A percentile compares a stretch with the other conserved stretches of the same genome.
phyloP scores from a whole-genome alignment of 2,797 vertebrate genomes.

The Philypnodon macrostomus region DNA sequence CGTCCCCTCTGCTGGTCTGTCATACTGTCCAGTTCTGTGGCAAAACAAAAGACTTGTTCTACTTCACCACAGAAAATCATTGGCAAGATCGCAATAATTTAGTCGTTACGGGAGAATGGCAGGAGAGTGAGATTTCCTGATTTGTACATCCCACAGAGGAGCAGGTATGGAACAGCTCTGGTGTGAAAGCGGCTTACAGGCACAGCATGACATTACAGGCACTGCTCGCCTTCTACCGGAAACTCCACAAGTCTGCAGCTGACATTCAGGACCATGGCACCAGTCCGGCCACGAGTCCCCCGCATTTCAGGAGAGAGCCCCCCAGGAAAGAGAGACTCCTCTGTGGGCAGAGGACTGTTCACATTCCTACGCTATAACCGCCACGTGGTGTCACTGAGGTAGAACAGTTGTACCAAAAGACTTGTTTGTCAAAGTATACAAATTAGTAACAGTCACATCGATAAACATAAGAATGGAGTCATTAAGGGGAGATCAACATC shows the following conservation, averaged over 20 bases:
- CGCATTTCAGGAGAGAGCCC: slow-evolving; percentile 43
- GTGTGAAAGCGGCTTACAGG: slow-evolving; percentile 71
- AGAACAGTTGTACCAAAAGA: slow-evolving; percentile 83
- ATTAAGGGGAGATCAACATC: slow-evolving; percentile 50
- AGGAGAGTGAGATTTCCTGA: slow-evolving; percentile 75
- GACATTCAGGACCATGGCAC: slow-evolving; percentile 82
- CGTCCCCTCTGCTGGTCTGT: slow-evolving; percentile 68
- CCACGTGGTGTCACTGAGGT: slow-evolving; percentile 80
- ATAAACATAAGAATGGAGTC: slow-evolving; percentile 71
- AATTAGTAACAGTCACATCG: slow-evolving; percentile 82
- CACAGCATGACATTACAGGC: slow-evolving; percentile 81
- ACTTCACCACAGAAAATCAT: slow-evolving; percentile 76
- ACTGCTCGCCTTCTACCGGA: slow-evolving; percentile 77
- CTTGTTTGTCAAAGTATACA: slow-evolving; percentile 73
- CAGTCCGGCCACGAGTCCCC: slow-evolving; percentile 64
- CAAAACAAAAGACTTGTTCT: slow-evolving; percentile 70
- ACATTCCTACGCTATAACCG: slow-evolving; percentile 66
- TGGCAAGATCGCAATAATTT: slow-evolving; percentile 79
- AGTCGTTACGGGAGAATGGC: slow-evolving; percentile 74
- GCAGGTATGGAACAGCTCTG: slow-evolving; percentile 60
- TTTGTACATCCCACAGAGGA: slow-evolving; percentile 72
- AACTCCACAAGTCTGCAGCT: slow-evolving; percentile 68
- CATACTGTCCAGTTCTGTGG: slow-evolving; percentile 71
- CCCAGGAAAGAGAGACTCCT: too few species aligned
- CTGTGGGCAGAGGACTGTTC: slow-evolving; percentile 35